Base-by-base conservation (phyloP, 2,888 invertebrate genomes). In the Eupelmus urozonus region DNA sequence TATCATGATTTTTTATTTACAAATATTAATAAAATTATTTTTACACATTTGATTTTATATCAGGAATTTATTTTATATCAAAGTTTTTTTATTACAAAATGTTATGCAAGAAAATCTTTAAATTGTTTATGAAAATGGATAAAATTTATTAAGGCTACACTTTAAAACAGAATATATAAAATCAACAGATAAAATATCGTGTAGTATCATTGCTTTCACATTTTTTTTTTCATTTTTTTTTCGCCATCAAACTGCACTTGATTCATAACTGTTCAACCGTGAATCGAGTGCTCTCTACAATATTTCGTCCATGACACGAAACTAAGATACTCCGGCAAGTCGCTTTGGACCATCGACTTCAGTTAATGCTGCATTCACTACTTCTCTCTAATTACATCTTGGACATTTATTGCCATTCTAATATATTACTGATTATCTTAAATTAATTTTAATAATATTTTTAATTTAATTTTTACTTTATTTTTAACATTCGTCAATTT, bases 181-280 rank as follows among this genome's bases (percentile, higher is more conserved):
- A 55, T 29, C 60, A 69, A 59, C 53, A 67, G n/a, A 25, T 76
- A 76, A 76, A 42, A 69, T 59, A 40, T 67, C 27, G 34, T n/a
- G 27, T 51, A 69, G 18, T 62, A 23, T 69, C 27, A 62, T 42
- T 34, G 75, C 53, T 74, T 73, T 16, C 9, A 9, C 29, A 11
- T 34, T 49, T 25, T 4, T 69, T 34, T 27, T 59, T 34, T 66
- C 18, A n/a, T 49, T 25, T 4, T 69, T 34, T 63, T 45, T 23
- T 62, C 16, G 13, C 60, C 2, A 25, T 23, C 4, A 42, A 60
- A 34, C 18, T 25, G 55, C 27, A 23, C 51, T 63, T 40, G 67
- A 69, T 57, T 63, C 18, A 20, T 45, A 49, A 16, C 20, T n/a
- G 60, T 25, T 55, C 42, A 27, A 34, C 16, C 51, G 5, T 60